Conservation (phyloP, 2,113 vertebrate species). For the Scortum barcoo region DNA sequence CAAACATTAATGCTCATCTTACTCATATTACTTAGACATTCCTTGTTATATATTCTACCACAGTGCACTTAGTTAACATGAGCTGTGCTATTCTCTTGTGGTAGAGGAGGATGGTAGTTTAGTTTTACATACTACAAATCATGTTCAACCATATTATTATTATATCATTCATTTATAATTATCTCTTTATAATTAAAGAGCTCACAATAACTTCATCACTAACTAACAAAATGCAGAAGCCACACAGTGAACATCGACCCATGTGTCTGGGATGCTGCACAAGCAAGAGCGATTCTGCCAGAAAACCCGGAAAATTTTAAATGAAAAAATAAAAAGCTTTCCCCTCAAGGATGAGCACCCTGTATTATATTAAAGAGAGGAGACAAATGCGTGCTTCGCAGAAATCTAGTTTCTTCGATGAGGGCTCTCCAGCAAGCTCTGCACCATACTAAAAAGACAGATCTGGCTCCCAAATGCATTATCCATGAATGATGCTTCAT, state of each 20-base stretch:
- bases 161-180: too few species aligned
- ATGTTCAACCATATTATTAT: not conserved
- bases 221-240: not conserved
- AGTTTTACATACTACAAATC: not conserved
- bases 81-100: not conserved
- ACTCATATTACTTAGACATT: too few species aligned
- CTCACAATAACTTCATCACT: not conserved
- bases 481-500: not conserved
- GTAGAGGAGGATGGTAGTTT: not conserved
- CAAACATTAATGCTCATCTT: too few species aligned
- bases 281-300: not conserved
- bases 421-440: not conserved
- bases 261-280: not conserved
- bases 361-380: constrained; percentile 2
- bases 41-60: not conserved
- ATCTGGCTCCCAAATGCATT: constrained; percentile 40
- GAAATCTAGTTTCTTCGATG: not conserved
- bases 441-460: not conserved
- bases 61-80: not conserved
- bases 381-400: not conserved
- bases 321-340: not conserved
- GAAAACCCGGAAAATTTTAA: not conserved
- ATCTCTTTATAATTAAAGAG: too few species aligned
- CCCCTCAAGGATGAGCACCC: not conserved
- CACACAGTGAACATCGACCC: not conserved